phyloP scores from a whole-genome alignment of 2,888 invertebrate genomes.

The Drosophila putrida region DNA sequence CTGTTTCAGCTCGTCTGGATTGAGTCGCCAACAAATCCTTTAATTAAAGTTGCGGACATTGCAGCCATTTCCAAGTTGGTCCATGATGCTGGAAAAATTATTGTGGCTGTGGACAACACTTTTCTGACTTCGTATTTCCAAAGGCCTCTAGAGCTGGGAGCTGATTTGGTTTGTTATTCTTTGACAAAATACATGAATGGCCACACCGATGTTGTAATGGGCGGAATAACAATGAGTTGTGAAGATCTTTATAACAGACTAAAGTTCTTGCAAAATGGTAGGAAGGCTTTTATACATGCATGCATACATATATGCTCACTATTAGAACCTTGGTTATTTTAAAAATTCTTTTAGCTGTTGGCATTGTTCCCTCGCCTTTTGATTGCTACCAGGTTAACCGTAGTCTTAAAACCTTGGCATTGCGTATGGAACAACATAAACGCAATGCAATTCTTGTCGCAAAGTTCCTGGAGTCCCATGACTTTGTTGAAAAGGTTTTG shows the following conservation, averaged over 20 bases:
- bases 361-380: slow-evolving; percentile 97
- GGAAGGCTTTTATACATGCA: slow-evolving; percentile 50
- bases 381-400: slow-evolving; percentile 97
- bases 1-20: slow-evolving; percentile 92
- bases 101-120: slow-evolving; percentile 96
- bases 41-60: slow-evolving; percentile 95
- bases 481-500: slow-evolving; percentile 91
- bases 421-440: slow-evolving; percentile 96
- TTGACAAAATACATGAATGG: slow-evolving; percentile 99
- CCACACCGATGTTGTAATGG: slow-evolving; percentile 99
- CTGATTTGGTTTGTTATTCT: slow-evolving; percentile 96
- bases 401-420: slow-evolving; percentile 95
- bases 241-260: slow-evolving; percentile 90
- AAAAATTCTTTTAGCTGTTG: slow-evolving; percentile 84
- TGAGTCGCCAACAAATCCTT: slow-evolving; percentile 98
- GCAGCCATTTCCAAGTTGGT: slow-evolving; percentile 89
- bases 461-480: slow-evolving; percentile 92
- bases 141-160: slow-evolving; percentile 95
- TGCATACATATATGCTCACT: background rate
- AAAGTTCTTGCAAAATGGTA: slow-evolving; percentile 95
- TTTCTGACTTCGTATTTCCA: slow-evolving; percentile 96
- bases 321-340: background rate
- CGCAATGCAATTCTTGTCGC: slow-evolving; percentile 92
- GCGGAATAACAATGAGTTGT: slow-evolving; percentile 91
- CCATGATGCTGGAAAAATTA: slow-evolving; percentile 86